Evolutionary conservation across 2,888 invertebrate genomes (phyloP).

Genomic region (Rhyacophila evoluta): DNA sequence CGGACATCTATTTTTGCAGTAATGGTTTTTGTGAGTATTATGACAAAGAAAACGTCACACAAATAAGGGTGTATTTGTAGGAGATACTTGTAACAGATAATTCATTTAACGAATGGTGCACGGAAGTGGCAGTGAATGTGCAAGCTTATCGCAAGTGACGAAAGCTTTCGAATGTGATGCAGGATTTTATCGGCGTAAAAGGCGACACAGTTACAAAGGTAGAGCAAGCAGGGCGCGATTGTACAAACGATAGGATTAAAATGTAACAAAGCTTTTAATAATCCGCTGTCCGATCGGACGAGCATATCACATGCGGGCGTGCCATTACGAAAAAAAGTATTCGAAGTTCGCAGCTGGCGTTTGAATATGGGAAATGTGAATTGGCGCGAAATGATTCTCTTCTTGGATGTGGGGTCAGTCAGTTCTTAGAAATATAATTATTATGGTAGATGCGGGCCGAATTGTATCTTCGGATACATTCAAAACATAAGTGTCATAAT

Average conservation of each 20-base stretch:
- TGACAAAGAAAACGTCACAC: no score
- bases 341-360: not conserved
- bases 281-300: constrained; percentile 47
- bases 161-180: not conserved
- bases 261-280: constrained; percentile 37
- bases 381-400: not conserved
- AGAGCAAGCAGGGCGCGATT: constrained; percentile 32
- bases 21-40: no score
- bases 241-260: constrained; percentile 33
- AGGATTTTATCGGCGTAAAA: not conserved
- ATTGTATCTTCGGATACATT: not conserved
- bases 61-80: no score
- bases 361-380: not conserved
- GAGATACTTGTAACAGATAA: no score
- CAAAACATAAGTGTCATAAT: not conserved
- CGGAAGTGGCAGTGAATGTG: not conserved
- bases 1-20: no score
- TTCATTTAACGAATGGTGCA: no score
- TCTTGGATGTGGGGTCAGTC: not conserved
- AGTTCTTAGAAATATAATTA: not conserved
- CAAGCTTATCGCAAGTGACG: not conserved
- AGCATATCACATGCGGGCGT: constrained; percentile 40
- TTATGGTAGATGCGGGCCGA: not conserved
- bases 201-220: not conserved
- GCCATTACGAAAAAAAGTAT: not conserved